phyloP scores from a whole-genome alignment of 2,797 vertebrate species.

The Pipistrellus nathusii region DNA sequence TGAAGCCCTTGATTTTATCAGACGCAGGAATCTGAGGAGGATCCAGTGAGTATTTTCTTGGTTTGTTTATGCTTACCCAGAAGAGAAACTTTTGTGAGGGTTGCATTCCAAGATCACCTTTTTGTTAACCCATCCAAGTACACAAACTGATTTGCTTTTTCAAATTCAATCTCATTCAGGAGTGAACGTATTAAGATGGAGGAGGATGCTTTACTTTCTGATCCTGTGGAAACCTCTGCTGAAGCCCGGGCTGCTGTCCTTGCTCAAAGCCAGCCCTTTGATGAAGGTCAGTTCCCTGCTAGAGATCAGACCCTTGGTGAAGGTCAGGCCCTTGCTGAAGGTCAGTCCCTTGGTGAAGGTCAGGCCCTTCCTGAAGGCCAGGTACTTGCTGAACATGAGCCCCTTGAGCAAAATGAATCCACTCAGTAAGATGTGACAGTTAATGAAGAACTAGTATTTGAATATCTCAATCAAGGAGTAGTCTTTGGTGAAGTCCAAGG shows the following conservation, averaged over 20 bases:
- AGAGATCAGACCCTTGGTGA: conserved; percentile 47
- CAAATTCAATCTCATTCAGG: conserved; percentile 64
- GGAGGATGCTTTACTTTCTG: conserved; percentile 80
- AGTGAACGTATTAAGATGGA: conserved; percentile 81
- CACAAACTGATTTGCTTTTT: conserved; percentile 38
- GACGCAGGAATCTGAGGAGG: conserved; percentile 92
- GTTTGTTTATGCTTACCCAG: conserved; percentile 47
- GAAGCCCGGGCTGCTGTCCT: conserved; percentile 75
- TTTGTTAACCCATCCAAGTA: conserved; percentile 18
- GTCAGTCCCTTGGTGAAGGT: conserved; percentile 48
- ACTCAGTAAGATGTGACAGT: conserved; percentile 58
- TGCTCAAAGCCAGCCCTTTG: conserved; percentile 71
- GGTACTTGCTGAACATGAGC: conserved; percentile 53
- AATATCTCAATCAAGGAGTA: conserved; percentile 58
- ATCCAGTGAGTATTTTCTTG: conserved; percentile 78
- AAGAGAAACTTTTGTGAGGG: not conserved
- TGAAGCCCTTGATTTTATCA: conserved; percentile 94
- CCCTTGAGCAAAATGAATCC: conserved; percentile 47
- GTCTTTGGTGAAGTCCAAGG: conserved; percentile 48
- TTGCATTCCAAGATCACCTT: not conserved
- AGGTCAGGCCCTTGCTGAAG: conserved; percentile 39
- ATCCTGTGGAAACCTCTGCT: conserved; percentile 77
- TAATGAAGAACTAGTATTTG: conserved; percentile 62
- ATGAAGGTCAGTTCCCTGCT: conserved; percentile 76
- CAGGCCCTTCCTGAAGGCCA: conserved; percentile 46